Percentiles rank a stretch among this genome's conserved stretches.
phyloP scores from a whole-genome alignment of 2,113 vertebrate species.

The Dunckerocampus dactyliophorus region DNA sequence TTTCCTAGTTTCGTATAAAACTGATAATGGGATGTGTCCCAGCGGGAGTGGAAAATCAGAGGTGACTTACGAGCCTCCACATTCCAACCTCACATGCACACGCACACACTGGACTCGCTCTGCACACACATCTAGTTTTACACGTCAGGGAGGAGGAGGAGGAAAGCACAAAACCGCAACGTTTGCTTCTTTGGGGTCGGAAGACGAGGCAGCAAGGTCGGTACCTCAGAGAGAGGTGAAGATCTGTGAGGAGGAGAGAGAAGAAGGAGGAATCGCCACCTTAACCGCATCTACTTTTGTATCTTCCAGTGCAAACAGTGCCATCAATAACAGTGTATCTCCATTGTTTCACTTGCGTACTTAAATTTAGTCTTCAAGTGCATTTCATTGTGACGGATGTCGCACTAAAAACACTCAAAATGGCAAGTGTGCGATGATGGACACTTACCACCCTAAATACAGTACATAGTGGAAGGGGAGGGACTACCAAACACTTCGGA shows the following conservation, averaged over 20 bases:
- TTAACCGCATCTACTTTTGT: too few relatives aligned
- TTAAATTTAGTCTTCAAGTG: too few relatives aligned
- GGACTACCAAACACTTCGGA: too few relatives aligned
- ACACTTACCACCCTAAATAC: too few relatives aligned
- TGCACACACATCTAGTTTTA: slow-evolving; percentile 16
- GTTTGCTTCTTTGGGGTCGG: slow-evolving; percentile 29
- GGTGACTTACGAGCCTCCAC: slow-evolving; percentile 71
- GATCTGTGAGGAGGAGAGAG: not conserved
- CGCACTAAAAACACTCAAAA: too few relatives aligned
- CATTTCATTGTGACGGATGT: too few relatives aligned
- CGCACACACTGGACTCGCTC: slow-evolving; percentile 18
- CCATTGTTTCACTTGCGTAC: too few relatives aligned
- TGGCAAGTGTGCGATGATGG: too few relatives aligned
- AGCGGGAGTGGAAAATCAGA: slow-evolving; percentile 77
- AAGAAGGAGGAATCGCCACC: not conserved
- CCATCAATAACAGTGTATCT: too few relatives aligned
- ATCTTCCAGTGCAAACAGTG: too few relatives aligned
- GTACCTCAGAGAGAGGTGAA: not conserved
- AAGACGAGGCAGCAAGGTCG: not conserved
- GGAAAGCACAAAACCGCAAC: slow-evolving; percentile 6
- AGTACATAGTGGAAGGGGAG: too few relatives aligned
- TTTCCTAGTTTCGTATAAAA: slow-evolving; percentile 75
- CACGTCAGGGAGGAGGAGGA: slow-evolving; percentile 27
- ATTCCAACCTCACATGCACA: slow-evolving; percentile 40
- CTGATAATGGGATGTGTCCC: slow-evolving; percentile 76